Evolutionary conservation across 23 tunicate genomes (phyloP), one percentile per base, ranked within the genome.

Genomic region (Diplosoma virens): DNA sequence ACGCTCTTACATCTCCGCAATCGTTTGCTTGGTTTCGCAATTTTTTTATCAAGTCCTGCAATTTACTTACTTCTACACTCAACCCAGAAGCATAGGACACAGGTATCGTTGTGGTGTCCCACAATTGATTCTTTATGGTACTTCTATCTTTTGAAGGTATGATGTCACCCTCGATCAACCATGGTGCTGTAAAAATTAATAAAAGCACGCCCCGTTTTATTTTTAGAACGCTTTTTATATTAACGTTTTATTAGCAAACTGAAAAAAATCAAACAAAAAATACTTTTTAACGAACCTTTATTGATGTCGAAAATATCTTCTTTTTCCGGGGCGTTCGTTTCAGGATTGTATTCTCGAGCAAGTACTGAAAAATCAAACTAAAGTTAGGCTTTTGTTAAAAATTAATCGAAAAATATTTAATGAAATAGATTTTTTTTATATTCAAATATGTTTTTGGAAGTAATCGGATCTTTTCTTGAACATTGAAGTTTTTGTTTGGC

Each of bases 121-220:
- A 86, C 22, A 79, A 32, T 3, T 85, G 73, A 58, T 80, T 86
- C 66, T 64, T 71, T 3, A 86, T 80, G 68, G 74, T 86, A 54
- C 52, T 71, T 14, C 47, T 34, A 18, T 50, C 37, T 71, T 55
- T 58, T 3, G 45, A 18, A 0, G 95, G 77, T 1, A 81, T 37
- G 6, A 87, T 69, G 41, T 87, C 95, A 20, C 95, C 95, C 29
- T 87, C 83, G 1, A 82, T 52, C 7, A 85, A n/a, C n/a, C n/a
- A n/a, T n/a, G n/a, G n/a, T n/a, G n/a, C n/a, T n/a, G n/a, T n/a
- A n/a, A n/a, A n/a, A n/a, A n/a, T n/a, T n/a, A n/a, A n/a, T n/a
- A n/a, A n/a, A n/a, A n/a, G n/a, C n/a, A n/a, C n/a, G n/a, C n/a
- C n/a, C n/a, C n/a, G n/a, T n/a, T n/a, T n/a, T n/a, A 29, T 3